Conservation (phyloP, 2,888 invertebrate species). For the Zonitis immaculata region DNA sequence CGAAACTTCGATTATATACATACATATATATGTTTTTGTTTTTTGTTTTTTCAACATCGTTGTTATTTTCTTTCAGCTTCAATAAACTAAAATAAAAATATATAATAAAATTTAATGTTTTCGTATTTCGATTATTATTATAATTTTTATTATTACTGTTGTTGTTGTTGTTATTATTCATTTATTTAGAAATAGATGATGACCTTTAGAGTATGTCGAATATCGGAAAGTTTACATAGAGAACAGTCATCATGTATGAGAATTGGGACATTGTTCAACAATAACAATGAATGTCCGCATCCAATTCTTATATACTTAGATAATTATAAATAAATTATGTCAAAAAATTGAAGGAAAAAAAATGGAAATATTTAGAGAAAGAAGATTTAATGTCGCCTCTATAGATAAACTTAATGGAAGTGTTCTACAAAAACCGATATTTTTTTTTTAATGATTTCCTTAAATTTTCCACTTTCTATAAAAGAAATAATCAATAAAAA, state of each 20-base stretch:
- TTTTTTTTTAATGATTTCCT: neutral
- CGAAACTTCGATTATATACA: slow-evolving; percentile 20
- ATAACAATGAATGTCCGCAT: slow-evolving; percentile 1
- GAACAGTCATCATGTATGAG: slow-evolving; percentile 14
- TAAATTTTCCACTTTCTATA: neutral
- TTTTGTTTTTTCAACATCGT: neutral
- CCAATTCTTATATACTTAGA: neutral
- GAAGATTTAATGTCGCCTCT: neutral
- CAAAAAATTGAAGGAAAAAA: neutral
- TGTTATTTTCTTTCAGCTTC: neutral
- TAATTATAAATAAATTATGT: neutral
- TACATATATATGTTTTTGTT: neutral
- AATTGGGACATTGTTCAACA: slow-evolving; percentile 14
- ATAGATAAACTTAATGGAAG: neutral
- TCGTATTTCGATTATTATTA: too few species aligned
- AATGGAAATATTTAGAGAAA: too few species aligned
- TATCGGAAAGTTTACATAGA: slow-evolving; percentile 1
- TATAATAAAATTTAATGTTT: too few species aligned
- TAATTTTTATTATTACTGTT: too few species aligned
- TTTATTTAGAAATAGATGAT: slow-evolving; percentile 13
- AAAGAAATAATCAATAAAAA: too few species aligned
- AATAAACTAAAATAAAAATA: too few species aligned
- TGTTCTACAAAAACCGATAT: neutral
- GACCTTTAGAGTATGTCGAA: slow-evolving; percentile 16
- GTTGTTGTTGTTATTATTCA: slow-evolving; percentile 10